These are phyloP conservation scores for Amblyteles armatorius DNA, from an alignment of 2,888 invertebrate species.

Conservation along the genomic window DNA sequence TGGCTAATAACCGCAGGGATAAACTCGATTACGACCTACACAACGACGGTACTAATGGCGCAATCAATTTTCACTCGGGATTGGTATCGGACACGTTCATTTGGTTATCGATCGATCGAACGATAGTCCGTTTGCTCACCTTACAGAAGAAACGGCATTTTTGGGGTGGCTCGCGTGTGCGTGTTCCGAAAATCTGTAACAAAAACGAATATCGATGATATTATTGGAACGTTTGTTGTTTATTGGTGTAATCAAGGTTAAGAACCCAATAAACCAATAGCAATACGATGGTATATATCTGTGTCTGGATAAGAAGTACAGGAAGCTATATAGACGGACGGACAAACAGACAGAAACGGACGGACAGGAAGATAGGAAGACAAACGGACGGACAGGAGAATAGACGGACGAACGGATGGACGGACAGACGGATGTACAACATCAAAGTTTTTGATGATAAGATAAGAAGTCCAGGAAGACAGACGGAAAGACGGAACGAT, in stretches of 20 bases:
- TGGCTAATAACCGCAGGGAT: slow-evolving; percentile 48
- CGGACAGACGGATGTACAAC: no score
- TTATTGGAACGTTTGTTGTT: background rate
- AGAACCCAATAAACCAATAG: background rate
- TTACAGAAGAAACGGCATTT: slow-evolving; percentile 79
- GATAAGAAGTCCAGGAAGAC: no score
- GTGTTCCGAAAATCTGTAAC: slow-evolving; percentile 80
- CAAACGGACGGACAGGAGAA: no score
- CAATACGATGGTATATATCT: background rate
- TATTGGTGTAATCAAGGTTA: background rate
- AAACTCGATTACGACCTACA: slow-evolving; percentile 48
- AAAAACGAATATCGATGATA: slow-evolving; percentile 32
- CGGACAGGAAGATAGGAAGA: no score
- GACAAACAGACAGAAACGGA: no score
- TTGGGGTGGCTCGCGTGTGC: slow-evolving; percentile 74
- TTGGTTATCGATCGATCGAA: slow-evolving; percentile 17
- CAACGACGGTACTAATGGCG: slow-evolving; percentile 37
- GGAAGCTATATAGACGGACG: no score
- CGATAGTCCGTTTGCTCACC: slow-evolving; percentile 71
- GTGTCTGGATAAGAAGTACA: background rate
- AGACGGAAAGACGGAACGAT: no score
- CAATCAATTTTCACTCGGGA: slow-evolving; percentile 38
- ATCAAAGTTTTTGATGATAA: no score
- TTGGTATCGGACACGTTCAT: slow-evolving; percentile 7
- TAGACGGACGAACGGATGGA: no score